Percentiles rank a stretch among this genome's conserved stretches.
Conservation (phyloP, 2,888 invertebrate genomes). For the Coleophora flavipennella region DNA sequence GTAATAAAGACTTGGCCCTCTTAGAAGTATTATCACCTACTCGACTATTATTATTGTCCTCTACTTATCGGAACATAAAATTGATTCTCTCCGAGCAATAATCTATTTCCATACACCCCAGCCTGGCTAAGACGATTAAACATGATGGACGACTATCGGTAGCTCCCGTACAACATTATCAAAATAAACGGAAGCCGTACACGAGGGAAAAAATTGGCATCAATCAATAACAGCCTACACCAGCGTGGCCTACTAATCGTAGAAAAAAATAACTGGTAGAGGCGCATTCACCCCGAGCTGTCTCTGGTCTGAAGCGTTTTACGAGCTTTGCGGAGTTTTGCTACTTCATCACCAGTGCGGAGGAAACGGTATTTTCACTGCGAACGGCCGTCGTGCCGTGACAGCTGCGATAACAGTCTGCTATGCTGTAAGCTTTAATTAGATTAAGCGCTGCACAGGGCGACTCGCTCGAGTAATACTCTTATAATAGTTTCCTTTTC, state of each 20-base stretch:
- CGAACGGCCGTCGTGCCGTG: constrained; percentile 39
- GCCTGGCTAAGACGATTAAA: constrained; percentile 28
- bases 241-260: constrained; percentile 31
- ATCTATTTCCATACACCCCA: constrained; percentile 14
- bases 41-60: constrained; percentile 29
- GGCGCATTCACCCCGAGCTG: constrained; percentile 32
- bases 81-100: constrained; percentile 12
- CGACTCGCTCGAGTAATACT: constrained; percentile 21
- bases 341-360: too few species aligned
- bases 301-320: constrained; percentile 19
- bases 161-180: constrained; percentile 25
- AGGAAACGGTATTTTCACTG: constrained; percentile 45
- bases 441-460: constrained; percentile 35
- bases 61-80: constrained; percentile 28
- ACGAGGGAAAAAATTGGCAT: constrained; percentile 33
- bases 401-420: constrained; percentile 46
- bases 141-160: constrained; percentile 40
- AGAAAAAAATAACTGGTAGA: constrained; percentile 23
- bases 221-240: constrained; percentile 45
- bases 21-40: constrained; percentile 37
- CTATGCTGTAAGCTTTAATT: constrained; percentile 42
- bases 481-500: constrained; percentile 22
- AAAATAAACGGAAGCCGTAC: constrained; percentile 17
- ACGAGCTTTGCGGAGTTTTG: constrained; percentile 25
- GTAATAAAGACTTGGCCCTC: too few species aligned